Evolutionary conservation across 2,113 vertebrate genomes (phyloP).

Genomic region (Eupsittula cactorum): DNA sequence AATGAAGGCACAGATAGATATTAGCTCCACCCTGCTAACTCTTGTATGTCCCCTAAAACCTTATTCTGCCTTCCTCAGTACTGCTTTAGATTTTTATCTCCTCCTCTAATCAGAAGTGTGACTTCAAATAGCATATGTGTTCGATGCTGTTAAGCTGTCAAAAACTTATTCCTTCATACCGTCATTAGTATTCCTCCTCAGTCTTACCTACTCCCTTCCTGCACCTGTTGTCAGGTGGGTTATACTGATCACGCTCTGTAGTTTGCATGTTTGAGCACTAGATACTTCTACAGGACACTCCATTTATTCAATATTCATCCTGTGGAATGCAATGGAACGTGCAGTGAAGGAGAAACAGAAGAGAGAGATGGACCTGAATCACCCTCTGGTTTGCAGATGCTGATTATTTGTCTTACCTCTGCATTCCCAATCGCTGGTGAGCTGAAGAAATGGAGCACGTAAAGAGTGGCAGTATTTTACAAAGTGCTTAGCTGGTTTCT

Average conservation of each 20-base stretch:
- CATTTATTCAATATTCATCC: background rate
- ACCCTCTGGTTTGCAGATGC: background rate
- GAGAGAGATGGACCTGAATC: background rate
- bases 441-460: background rate
- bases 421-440: background rate
- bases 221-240: background rate
- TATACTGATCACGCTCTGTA: rapidly evolving
- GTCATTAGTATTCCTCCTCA: background rate
- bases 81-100: background rate
- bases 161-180: background rate
- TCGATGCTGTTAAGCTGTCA: background rate
- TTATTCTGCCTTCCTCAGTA: background rate
- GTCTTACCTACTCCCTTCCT: background rate
- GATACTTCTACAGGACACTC: background rate
- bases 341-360: background rate
- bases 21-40: background rate
- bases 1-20: background rate
- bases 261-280: background rate
- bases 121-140: background rate
- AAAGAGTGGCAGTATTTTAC: background rate
- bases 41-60: background rate
- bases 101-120: background rate
- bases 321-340: background rate
- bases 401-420: background rate
- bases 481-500: background rate